These are phyloP conservation scores for Leucopsar rothschildi DNA, from an alignment of 2,113 vertebrate species.

Conservation along the genomic window DNA sequence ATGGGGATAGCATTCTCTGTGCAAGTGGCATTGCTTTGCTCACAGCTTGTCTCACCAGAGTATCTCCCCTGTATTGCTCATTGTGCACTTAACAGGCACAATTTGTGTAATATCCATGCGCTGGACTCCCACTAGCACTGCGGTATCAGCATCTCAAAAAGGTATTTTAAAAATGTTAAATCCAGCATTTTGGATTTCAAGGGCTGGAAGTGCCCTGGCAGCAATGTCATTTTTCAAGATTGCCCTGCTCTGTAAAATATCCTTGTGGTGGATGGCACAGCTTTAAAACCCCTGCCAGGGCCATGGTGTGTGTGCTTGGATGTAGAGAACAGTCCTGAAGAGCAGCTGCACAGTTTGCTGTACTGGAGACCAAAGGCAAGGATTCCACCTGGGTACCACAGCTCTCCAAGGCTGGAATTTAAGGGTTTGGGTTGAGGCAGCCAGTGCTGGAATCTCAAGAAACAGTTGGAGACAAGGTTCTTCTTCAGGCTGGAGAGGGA, in stretches of 20 bases:
- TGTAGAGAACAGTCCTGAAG: neutral
- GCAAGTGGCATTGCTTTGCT: neutral
- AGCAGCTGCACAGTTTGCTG: neutral
- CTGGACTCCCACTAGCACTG: neutral
- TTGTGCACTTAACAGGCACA: neutral
- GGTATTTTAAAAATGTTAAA: neutral
- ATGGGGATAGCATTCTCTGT: neutral
- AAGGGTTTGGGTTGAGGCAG: neutral
- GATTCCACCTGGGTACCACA: neutral
- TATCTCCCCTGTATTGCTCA: neutral
- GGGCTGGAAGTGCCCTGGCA: neutral
- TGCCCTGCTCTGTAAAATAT: neutral
- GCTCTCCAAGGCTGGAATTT: neutral
- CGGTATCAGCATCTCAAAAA: neutral
- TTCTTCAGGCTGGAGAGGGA: neutral
- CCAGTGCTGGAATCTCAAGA: neutral
- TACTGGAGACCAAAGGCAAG: neutral
- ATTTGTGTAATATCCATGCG: neutral
- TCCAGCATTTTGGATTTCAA: neutral
- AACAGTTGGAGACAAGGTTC: neutral
- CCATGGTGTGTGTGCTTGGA: neutral
- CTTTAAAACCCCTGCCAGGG: neutral
- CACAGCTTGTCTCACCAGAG: neutral
- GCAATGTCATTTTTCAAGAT: neutral
- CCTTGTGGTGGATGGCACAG: neutral